Percentiles rank a stretch among this genome's conserved stretches.
These are phyloP conservation scores for Vidua chalybeata DNA, from an alignment of 2,113 vertebrate species.

Conservation along the genomic window DNA sequence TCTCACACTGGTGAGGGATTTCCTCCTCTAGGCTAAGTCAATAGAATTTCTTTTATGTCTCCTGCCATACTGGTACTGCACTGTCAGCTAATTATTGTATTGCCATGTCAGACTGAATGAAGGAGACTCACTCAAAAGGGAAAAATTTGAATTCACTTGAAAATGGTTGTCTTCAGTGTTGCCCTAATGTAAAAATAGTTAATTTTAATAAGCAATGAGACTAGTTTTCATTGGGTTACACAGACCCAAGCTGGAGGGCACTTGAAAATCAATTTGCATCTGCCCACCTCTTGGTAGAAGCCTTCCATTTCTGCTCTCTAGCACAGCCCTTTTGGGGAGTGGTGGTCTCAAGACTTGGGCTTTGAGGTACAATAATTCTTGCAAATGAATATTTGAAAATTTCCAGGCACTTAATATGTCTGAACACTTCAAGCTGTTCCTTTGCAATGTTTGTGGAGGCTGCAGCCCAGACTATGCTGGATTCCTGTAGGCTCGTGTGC, in stretches of 20 bases:
- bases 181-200: not conserved
- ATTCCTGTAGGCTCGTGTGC: not conserved
- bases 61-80: not conserved
- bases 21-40: not conserved
- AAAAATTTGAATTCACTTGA: not conserved
- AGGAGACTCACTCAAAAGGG: not conserved
- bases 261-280: not conserved
- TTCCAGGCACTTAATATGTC: not conserved
- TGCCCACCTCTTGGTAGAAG: not conserved
- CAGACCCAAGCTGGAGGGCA: not conserved
- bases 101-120: not conserved
- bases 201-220: not conserved
- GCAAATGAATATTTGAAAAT: not conserved
- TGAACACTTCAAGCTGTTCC: not conserved
- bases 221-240: not conserved
- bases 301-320: not conserved
- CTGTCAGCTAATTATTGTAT: not conserved
- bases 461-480: not conserved
- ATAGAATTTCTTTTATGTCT: not conserved
- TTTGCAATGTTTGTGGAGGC: not conserved
- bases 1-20: not conserved
- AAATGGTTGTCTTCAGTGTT: not conserved
- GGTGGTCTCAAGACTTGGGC: not conserved
- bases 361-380: not conserved
- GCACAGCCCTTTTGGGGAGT: not conserved